Evolutionary conservation across 2,113 vertebrate genomes (phyloP), one percentile per base, ranked within the genome.

Genomic region (Heterocephalus glaber): DNA sequence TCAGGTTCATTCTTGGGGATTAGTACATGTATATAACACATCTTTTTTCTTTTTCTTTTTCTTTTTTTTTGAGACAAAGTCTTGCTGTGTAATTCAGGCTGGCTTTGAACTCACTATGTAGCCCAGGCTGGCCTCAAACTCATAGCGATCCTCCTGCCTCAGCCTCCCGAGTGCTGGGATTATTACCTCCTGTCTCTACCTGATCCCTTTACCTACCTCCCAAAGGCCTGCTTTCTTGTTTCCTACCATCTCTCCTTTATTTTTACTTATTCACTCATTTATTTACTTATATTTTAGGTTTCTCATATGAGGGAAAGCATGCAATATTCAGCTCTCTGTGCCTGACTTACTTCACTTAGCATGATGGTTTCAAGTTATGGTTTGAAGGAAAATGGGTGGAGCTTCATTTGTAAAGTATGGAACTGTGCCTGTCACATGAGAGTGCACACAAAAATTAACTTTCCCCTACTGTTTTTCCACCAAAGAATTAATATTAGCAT

Each of bases 341-440:
- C 30, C 74, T 77, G 44, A 13, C 72, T 44, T 47, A 76, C 19
- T 38, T 70, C 66, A 72, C n/a, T 72, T 38, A 41, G 68, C 41
- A 7, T 6, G 7, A 47, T 76, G 11, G 72, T 17, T n/a, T 68
- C 65, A 7, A n/a, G 14, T 68, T n/a, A n/a, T 35, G 11, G 61
- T 38, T 47, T 47, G 41, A 26, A 77, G 74, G n/a, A 16, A 49
- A 49, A 16, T 77, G 74, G 44, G 11, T 77, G 14, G 74, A 17
- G n/a, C 74, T 58, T 81, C 54, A 60, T 87, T 80, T 88, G 12
- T 87, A n/a, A 88, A 96, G 49, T 54, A 58, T n/a, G 54, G 38
- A 79, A 28, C 47, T 86, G 24, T 70, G 52, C 52, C 63, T 70
- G 19, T 76, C 52, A 47, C 28, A 33, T 12, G 82, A 52, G 86